phyloP scores from a whole-genome alignment of 2,113 vertebrate genomes.

The Nycticorax nycticorax region DNA sequence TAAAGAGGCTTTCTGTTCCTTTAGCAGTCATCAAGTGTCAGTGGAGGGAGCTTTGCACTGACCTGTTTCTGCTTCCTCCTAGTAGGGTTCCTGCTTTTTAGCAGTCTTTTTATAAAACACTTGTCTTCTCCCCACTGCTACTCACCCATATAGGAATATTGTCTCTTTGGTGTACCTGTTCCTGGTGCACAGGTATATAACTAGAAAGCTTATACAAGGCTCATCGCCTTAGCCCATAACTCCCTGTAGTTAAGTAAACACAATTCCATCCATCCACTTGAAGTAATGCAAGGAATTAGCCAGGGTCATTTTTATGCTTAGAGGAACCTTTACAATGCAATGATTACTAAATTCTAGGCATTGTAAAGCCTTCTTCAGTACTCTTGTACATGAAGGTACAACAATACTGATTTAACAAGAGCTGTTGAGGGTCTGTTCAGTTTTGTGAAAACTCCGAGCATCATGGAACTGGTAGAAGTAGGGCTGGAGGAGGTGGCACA shows the following conservation, averaged over 20 bases:
- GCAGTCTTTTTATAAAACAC: neutral
- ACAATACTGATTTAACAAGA: neutral
- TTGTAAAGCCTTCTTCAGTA: neutral
- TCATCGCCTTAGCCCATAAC: neutral
- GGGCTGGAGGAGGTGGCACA: neutral
- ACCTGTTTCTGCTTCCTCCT: neutral
- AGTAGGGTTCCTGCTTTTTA: neutral
- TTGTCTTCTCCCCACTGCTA: neutral
- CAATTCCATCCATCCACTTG: neutral
- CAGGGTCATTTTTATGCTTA: neutral
- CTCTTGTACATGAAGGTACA: neutral
- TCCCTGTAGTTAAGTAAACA: neutral
- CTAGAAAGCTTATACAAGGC: neutral
- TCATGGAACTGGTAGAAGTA: neutral
- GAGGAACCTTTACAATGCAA: neutral
- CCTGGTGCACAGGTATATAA: neutral
- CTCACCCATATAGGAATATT: neutral
- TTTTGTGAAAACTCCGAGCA: neutral
- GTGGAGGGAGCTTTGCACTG: neutral
- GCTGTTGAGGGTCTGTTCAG: neutral
- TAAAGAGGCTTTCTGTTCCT: neutral
- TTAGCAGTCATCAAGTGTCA: neutral
- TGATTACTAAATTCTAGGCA: neutral
- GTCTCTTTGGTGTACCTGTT: neutral
- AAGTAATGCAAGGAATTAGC: neutral